Conservation (phyloP, 2,113 vertebrate genomes). For the Beaufortia kweichowensis region DNA sequence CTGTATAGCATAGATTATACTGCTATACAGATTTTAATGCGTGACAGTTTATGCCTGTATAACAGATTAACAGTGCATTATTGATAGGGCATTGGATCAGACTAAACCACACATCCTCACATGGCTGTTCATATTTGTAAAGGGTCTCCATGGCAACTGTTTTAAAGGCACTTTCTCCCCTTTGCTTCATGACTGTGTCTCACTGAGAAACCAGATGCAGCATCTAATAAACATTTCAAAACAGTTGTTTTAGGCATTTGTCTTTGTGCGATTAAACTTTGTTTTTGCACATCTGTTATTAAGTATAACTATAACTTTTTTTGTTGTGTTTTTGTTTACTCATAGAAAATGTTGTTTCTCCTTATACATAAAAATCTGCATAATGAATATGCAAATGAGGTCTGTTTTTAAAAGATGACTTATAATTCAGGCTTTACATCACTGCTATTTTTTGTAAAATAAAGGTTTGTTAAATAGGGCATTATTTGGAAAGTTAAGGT, state of each 20-base stretch:
- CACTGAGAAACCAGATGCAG: slow-evolving; percentile 13
- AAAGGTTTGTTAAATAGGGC: too few species aligned
- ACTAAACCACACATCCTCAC: slow-evolving; percentile 13
- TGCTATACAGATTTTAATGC: not conserved
- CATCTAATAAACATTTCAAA: not conserved
- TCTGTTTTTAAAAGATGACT: too few species aligned
- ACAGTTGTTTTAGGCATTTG: not conserved
- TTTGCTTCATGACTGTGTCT: slow-evolving; percentile 12
- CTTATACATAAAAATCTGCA: too few species aligned
- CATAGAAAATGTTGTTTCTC: too few species aligned
- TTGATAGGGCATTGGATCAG: slow-evolving; percentile 38
- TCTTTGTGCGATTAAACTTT: not conserved
- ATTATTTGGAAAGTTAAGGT: too few species aligned
- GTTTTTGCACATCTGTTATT: not conserved
- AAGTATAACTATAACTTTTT: too few species aligned
- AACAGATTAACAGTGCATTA: slow-evolving; percentile 19
- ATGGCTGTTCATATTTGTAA: slow-evolving; percentile 13
- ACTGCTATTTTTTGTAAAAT: too few species aligned
- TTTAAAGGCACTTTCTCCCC: slow-evolving; percentile 25
- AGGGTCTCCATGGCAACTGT: slow-evolving; percentile 35
- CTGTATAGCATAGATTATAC: not conserved
- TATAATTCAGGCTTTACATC: too few species aligned
- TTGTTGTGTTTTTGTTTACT: too few species aligned
- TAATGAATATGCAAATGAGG: too few species aligned
- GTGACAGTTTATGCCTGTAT: not conserved